Evolutionary conservation across 2,797 vertebrate genomes (phyloP), one percentile per base, ranked within the genome.

Genomic region (Brachyalestes nurse): DNA sequence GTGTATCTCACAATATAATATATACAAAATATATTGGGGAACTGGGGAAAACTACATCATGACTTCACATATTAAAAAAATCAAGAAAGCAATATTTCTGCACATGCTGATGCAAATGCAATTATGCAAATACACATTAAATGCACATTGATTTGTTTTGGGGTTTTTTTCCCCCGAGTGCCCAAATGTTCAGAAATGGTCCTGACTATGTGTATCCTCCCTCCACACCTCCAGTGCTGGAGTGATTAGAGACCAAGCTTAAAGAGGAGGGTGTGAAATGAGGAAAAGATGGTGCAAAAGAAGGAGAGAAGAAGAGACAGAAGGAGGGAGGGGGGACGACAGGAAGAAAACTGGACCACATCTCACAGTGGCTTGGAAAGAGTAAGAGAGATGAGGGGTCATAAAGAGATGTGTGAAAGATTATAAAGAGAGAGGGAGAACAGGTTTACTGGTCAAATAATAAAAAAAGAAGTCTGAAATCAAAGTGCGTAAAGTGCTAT

Each of bases 181-280:
- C 58, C 58, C 58, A 61, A 25, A 61, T 61, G 58, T 61, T 61
- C 23, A 23, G 21, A 61, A 28, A 13, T 0, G 4, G 23, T 12
- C 53, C 53, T 57, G 13, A 57, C 19, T 1, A 92, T 92, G 90
- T 89, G 90, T 89, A 93, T 93, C 93, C 93, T 93, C 91, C 85
- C 75, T 85, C 79, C 17, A 87, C 93, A 90, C 92, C 90, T 93
- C 89, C 0, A 10, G 72, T 89, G 89, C 92, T 91, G 86, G 90
- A 87, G 89, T 86, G 87, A 91, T 88, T 90, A 81, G 73, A 61
- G 65, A 76, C 85, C 83, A 76, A 82, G 77, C 38, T 55, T 71
- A 76, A 82, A 83, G 85, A 72, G 64, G 34, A 86, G 91, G 85
- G 92, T 88, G 92, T 89, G 86, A 92, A 91, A 84, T 89, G 88